These are phyloP conservation scores for Hiodon alosoides DNA, from an alignment of 2,113 vertebrate species.

Conservation along the genomic window DNA sequence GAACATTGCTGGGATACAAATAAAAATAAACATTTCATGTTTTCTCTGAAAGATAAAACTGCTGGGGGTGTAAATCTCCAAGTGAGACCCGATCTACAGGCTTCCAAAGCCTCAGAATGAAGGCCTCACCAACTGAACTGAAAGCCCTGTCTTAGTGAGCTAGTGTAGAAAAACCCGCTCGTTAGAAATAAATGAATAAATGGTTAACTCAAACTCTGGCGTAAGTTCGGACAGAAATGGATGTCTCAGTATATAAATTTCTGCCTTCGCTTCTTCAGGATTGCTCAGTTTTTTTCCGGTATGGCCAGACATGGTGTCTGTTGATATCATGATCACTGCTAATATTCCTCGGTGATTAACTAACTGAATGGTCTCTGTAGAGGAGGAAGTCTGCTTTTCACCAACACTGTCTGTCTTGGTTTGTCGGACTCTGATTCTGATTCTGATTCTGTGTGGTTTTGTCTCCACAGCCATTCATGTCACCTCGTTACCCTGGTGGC, in stretches of 20 bases:
- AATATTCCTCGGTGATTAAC: background rate
- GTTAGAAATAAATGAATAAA: too few species aligned
- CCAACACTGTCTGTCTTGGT: background rate
- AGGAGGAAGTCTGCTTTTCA: background rate
- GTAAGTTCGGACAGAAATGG: too few species aligned
- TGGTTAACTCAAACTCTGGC: too few species aligned
- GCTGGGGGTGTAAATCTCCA: background rate
- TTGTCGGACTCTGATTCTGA: conserved; percentile 28
- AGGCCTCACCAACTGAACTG: background rate
- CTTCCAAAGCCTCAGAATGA: background rate
- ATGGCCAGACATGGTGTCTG: too few species aligned
- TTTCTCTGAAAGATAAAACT: background rate
- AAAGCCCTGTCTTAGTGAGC: background rate
- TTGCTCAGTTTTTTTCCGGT: too few species aligned
- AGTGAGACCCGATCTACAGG: background rate
- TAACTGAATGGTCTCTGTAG: background rate
- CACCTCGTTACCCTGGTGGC: conserved; percentile 93
- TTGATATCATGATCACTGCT: background rate
- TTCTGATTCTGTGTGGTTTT: conserved; percentile 23
- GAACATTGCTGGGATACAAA: background rate
- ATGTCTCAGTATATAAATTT: too few species aligned
- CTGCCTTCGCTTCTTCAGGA: too few species aligned
- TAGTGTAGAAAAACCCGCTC: too few species aligned
- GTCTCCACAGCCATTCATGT: conserved; percentile 88
- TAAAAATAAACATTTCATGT: too few species aligned